These are phyloP conservation scores for Emberiza fucata DNA, from an alignment of 2,113 vertebrate genomes.

Conservation along the genomic window DNA sequence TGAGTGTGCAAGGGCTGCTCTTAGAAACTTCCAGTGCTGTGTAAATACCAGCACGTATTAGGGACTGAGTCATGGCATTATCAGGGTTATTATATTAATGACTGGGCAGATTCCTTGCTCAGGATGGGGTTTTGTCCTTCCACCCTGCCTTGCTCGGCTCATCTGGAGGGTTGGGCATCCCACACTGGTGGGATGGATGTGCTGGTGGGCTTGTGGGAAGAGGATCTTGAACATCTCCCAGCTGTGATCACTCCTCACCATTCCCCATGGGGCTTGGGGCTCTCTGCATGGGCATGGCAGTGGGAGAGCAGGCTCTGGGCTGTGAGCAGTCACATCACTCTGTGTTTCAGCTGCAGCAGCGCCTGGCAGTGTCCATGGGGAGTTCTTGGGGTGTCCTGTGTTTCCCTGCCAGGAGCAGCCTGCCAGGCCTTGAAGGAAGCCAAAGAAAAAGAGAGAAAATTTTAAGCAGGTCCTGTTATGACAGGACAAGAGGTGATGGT, in stretches of 20 bases:
- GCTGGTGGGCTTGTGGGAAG: not conserved
- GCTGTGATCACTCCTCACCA: rapidly evolving
- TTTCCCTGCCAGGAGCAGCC: not conserved
- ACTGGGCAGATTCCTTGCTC: not conserved
- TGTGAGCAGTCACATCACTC: not conserved
- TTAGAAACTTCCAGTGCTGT: not conserved
- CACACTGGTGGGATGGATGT: rapidly evolving
- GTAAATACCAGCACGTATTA: not conserved
- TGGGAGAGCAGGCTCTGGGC: not conserved
- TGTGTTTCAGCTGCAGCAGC: not conserved
- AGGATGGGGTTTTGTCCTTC: not conserved
- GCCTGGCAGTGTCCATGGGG: rapidly evolving
- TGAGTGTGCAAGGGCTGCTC: not conserved
- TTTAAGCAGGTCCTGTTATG: not conserved
- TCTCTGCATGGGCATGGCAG: rapidly evolving
- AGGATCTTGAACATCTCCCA: not conserved
- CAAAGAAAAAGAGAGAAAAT: not conserved
- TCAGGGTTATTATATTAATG: not conserved
- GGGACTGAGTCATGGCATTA: constrained; percentile 14
- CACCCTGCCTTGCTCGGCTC: not conserved
- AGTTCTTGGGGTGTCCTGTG: rapidly evolving
- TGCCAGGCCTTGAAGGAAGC: not conserved
- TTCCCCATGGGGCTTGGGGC: rapidly evolving
- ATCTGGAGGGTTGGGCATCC: not conserved
- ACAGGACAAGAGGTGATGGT: not conserved